Percentiles rank a stretch among this genome's conserved stretches.
These are phyloP conservation scores for Siniperca chuatsi DNA, from an alignment of 2,113 vertebrate genomes.

Conservation along the genomic window DNA sequence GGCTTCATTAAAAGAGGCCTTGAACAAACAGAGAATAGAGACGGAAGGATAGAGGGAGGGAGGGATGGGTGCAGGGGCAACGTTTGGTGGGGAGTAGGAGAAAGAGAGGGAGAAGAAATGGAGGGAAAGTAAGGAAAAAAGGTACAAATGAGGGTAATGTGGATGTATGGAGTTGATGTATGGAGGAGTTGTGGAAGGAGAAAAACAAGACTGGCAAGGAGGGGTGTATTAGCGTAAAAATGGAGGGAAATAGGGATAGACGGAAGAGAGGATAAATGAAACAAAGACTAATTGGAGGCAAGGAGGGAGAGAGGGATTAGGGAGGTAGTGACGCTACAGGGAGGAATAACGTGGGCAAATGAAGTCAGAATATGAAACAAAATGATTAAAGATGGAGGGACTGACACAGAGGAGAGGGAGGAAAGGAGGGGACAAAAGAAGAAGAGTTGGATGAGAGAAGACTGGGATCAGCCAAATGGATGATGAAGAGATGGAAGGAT, in stretches of 20 bases:
- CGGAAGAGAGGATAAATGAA: constrained; percentile 17
- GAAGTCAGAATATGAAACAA: constrained; percentile 55
- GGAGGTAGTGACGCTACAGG: constrained; percentile 4
- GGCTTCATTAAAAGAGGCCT: constrained; percentile 73
- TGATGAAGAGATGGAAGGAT: constrained; percentile 42
- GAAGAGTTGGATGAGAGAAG: constrained; percentile 9
- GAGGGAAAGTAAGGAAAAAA: constrained; percentile 1
- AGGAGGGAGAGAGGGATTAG: constrained; percentile 45
- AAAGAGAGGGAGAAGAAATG: constrained; percentile 3
- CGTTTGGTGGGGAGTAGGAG: constrained; percentile 5
- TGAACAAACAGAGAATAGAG: constrained; percentile 75
- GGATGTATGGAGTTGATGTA: background rate
- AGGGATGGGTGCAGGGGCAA: constrained; percentile 19
- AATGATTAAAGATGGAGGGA: constrained; percentile 51
- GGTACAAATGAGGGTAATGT: constrained; percentile 19
- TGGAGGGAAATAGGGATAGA: background rate
- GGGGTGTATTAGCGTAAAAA: background rate
- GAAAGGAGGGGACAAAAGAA: constrained; percentile 24
- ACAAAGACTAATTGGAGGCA: constrained; percentile 31
- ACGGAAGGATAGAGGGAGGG: constrained; percentile 27
- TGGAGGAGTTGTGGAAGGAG: background rate
- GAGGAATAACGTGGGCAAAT: constrained; percentile 33
- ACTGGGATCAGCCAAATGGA: background rate
- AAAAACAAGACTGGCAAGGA: background rate
- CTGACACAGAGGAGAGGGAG: background rate